Evolutionary conservation across 2,113 vertebrate genomes (phyloP).

Genomic region (Macquaria ambigua): DNA sequence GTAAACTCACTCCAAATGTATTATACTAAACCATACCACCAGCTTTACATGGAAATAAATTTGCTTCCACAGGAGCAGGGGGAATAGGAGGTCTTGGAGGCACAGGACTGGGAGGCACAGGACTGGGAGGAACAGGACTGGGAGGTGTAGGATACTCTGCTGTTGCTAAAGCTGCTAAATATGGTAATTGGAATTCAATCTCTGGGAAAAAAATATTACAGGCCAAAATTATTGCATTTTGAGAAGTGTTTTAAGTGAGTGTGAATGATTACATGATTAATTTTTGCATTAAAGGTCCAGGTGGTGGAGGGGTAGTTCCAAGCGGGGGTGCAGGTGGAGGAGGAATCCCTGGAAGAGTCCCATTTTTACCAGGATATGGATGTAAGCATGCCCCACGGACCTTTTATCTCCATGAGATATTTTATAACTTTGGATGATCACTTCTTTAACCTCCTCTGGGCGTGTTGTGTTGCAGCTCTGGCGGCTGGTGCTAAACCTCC

Average conservation of each 20-base stretch:
- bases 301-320: constrained; percentile 52
- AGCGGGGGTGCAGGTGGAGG: constrained; percentile 45
- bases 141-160: constrained; percentile 39
- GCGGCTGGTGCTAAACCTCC: constrained; percentile 66
- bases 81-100: constrained; percentile 24
- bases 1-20: not conserved
- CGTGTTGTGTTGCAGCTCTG: constrained; percentile 58
- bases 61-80: constrained; percentile 7
- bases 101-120: constrained; percentile 3
- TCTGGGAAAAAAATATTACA: not conserved
- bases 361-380: constrained; percentile 72
- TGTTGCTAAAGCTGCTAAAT: constrained; percentile 77
- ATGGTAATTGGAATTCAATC: constrained; percentile 50
- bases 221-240: not conserved
- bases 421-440: not conserved
- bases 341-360: constrained; percentile 45
- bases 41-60: not conserved
- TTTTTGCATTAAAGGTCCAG: constrained; percentile 41
- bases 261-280: not conserved
- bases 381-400: constrained; percentile 46
- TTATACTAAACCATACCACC: not conserved
- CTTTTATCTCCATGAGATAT: not conserved
- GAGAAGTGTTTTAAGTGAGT: not conserved
- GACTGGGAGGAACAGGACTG: constrained; percentile 9
- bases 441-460: not conserved